Evolutionary conservation across 2,113 vertebrate genomes (phyloP).

Genomic region (Apistogramma diplotaenia): DNA sequence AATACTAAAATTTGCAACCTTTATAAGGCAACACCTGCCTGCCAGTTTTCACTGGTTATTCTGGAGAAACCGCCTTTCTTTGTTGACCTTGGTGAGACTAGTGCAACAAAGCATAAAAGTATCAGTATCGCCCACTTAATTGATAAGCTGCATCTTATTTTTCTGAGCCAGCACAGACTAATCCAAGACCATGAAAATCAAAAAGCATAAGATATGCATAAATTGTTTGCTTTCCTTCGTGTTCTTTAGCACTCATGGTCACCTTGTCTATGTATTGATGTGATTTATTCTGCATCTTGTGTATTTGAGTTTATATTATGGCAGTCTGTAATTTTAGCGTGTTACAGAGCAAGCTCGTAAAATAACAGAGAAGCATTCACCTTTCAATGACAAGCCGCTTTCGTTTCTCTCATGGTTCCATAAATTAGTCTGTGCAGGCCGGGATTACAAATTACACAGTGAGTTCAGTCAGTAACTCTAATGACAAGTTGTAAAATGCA

Average conservation of each 20-base stretch:
- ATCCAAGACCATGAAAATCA: background rate
- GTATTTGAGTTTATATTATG: conserved; percentile 3
- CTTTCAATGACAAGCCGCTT: conserved; percentile 10
- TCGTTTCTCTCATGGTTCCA: conserved; percentile 1
- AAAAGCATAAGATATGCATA: background rate
- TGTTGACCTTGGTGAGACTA: background rate
- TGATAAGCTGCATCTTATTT: background rate
- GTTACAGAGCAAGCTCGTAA: background rate
- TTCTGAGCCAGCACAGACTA: background rate
- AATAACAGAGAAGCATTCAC: conserved; percentile 1
- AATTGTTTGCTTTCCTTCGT: background rate
- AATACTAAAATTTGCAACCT: background rate
- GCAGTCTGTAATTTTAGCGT: background rate
- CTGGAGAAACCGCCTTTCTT: background rate
- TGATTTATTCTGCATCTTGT: conserved; percentile 8
- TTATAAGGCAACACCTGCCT: background rate
- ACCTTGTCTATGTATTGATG: background rate
- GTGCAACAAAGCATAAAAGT: background rate
- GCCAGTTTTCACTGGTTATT: background rate
- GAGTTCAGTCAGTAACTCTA: conserved; percentile 27
- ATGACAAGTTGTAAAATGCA: conserved; percentile 18
- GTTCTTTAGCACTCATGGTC: background rate
- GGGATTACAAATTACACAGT: conserved; percentile 2
- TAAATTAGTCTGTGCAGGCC: background rate
- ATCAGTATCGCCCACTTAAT: background rate